phyloP scores from a whole-genome alignment of 2,113 vertebrate genomes.

The Formicarius rufipectus region DNA sequence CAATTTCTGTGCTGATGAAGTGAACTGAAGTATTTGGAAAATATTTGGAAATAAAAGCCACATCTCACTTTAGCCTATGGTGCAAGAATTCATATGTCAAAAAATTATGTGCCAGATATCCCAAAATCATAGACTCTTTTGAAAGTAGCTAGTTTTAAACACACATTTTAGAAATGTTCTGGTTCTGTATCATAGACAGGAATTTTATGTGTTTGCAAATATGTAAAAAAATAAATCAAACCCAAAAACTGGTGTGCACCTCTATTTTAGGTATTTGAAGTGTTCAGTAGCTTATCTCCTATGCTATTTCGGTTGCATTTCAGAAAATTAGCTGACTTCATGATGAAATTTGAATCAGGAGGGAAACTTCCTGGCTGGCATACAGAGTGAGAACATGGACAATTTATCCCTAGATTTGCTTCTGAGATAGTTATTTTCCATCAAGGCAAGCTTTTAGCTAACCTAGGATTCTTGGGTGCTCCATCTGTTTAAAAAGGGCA shows the following conservation, averaged over 20 bases:
- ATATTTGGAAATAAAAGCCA: background rate
- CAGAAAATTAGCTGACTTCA: background rate
- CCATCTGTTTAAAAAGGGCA: background rate
- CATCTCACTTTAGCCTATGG: background rate
- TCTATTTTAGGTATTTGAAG: background rate
- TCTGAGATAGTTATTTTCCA: background rate
- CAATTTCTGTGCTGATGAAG: background rate
- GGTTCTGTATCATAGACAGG: background rate
- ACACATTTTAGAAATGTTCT: background rate
- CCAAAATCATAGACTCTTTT: background rate
- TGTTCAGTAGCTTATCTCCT: background rate
- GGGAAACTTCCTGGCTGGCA: background rate
- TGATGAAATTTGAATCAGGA: background rate
- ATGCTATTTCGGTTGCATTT: background rate
- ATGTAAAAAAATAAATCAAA: background rate
- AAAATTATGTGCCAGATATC: background rate
- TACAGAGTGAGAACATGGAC: background rate
- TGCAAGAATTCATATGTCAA: background rate
- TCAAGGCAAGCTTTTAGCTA: background rate
- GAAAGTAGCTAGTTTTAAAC: background rate
- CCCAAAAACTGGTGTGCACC: background rate
- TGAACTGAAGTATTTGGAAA: background rate
- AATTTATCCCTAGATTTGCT: background rate
- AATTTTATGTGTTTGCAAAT: background rate
- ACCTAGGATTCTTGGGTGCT: background rate